phyloP scores from a whole-genome alignment of 2,797 vertebrate genomes.

The Aselliscus stoliczkanus region DNA sequence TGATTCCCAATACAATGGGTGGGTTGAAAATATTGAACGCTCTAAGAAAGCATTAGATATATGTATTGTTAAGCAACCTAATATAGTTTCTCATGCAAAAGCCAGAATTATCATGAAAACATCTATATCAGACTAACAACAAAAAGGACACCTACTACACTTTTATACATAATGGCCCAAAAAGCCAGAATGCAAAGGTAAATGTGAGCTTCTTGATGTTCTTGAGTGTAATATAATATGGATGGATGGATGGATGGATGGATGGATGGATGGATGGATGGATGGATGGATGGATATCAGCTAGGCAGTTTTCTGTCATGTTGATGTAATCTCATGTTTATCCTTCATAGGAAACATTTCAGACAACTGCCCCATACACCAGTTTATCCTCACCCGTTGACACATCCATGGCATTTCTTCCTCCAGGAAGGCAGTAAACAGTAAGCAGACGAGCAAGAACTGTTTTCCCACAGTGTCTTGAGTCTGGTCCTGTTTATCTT shows the following conservation, averaged over 20 bases:
- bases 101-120: neutral
- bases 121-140: neutral
- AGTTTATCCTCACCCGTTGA: neutral
- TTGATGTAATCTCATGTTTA: neutral
- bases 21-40: neutral
- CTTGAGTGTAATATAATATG: neutral
- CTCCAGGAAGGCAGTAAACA: conserved; percentile 52
- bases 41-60: neutral
- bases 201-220: neutral
- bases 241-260: neutral
- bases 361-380: neutral
- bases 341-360: neutral
- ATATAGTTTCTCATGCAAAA: neutral
- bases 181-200: neutral
- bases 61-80: neutral
- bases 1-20: neutral
- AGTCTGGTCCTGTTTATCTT: conserved; percentile 74
- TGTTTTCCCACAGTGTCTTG: conserved; percentile 54
- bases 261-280: too few relatives aligned
- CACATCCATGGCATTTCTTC: neutral
- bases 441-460: conserved; percentile 3
- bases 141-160: neutral
- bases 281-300: too few relatives aligned
- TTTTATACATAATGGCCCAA: neutral
- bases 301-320: neutral